Conservation (phyloP, 2,888 invertebrate species). For the Cartodere bifasciata region DNA sequence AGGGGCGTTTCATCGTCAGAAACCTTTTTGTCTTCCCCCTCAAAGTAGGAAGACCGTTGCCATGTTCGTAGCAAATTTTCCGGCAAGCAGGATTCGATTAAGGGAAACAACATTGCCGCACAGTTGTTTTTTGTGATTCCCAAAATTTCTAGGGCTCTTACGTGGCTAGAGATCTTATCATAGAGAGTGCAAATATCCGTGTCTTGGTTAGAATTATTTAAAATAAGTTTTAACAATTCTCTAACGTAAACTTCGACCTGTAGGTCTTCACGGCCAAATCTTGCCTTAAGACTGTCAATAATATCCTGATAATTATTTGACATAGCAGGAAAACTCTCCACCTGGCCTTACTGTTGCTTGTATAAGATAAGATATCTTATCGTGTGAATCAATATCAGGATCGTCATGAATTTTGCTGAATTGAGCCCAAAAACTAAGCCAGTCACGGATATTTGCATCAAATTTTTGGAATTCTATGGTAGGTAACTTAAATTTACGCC, state of each 20-base stretch:
- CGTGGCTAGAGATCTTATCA: conserved; percentile 22
- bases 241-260: conserved; percentile 23
- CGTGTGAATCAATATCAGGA: conserved; percentile 1
- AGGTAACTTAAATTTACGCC: conserved; percentile 4
- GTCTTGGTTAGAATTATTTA: conserved; percentile 16
- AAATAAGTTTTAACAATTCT: conserved; percentile 21
- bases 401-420: conserved; percentile 4
- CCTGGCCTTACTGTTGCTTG: conserved; percentile 2
- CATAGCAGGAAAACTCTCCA: no score
- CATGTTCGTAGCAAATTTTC: conserved; percentile 19
- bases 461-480: conserved; percentile 1
- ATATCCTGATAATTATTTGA: no score
- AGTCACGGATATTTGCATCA: conserved; percentile 3
- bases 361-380: conserved; percentile 4
- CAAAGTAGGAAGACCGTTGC: conserved; percentile 12
- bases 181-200: conserved; percentile 14
- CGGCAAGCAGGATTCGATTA: conserved; percentile 23
- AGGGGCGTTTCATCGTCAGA: no score
- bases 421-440: conserved; percentile 4
- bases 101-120: conserved; percentile 22
- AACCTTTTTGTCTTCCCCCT: conserved; percentile 2
- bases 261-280: no score
- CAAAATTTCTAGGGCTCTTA: conserved; percentile 20
- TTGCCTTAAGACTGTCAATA: no score
- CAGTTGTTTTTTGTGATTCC: conserved; percentile 21